phyloP scores from a whole-genome alignment of 1,140 invertebrate genomes.

The Battus philenor region DNA sequence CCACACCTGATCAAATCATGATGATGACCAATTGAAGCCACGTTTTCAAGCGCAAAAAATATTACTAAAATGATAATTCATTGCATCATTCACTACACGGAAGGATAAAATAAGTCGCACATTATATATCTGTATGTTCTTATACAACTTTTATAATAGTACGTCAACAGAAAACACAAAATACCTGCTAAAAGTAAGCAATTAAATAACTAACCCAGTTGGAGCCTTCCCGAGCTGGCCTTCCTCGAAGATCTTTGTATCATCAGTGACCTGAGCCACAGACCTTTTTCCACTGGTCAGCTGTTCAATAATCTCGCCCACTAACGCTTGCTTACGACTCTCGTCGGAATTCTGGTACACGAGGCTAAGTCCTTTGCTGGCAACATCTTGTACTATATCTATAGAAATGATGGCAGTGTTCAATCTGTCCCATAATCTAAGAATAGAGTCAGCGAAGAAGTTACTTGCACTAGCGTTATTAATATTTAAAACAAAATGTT shows the following conservation, averaged over 20 bases:
- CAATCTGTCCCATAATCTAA: no score
- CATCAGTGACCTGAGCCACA: slow-evolving; percentile 83
- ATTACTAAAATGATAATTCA: no score
- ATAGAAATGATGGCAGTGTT: no score
- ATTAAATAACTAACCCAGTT: slow-evolving; percentile 80
- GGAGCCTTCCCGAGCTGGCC: slow-evolving; percentile 89
- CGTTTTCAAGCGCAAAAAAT: no score
- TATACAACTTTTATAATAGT: slow-evolving; percentile 9
- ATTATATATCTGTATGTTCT: no score
- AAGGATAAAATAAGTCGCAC: no score
- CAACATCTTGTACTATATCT: slow-evolving; percentile 94
- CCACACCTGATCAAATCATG: no score
- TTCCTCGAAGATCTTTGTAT: slow-evolving; percentile 93
- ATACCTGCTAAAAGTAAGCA: slow-evolving; percentile 3
- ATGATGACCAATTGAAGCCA: no score
- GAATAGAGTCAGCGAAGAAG: no score
- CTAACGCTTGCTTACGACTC: slow-evolving; percentile 82
- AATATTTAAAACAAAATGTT: no score
- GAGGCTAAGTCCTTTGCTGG: slow-evolving; percentile 92
- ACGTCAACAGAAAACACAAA: background rate
- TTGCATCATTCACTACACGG: no score
- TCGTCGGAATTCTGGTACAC: slow-evolving; percentile 89
- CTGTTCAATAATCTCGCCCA: slow-evolving; percentile 87
- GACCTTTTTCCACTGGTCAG: slow-evolving; percentile 87
- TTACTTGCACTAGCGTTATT: no score